phyloP scores from a whole-genome alignment of 2,888 invertebrate species.

The Diaperis boleti region DNA sequence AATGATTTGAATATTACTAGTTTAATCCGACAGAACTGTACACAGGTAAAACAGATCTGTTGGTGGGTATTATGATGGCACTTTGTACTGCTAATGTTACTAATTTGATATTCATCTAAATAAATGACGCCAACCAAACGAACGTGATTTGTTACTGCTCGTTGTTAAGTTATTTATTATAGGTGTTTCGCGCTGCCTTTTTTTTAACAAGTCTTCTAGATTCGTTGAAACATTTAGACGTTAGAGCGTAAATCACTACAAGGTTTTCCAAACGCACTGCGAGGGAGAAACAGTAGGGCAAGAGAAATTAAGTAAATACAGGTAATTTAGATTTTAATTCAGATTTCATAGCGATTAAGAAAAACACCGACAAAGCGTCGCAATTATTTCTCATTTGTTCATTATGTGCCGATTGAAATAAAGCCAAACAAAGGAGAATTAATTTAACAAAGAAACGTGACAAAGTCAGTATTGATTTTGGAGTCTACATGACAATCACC shows the following conservation, averaged over 20 bases:
- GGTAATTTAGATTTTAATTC: slow-evolving; percentile 20
- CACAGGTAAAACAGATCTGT: too few relatives aligned
- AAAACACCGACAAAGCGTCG: background rate
- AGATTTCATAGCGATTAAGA: slow-evolving; percentile 3
- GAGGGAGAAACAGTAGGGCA: slow-evolving; percentile 8
- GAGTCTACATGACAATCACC: slow-evolving; percentile 3
- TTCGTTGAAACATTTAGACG: slow-evolving; percentile 5
- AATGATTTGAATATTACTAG: too few relatives aligned
- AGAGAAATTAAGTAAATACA: slow-evolving; percentile 16
- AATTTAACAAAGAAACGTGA: background rate
- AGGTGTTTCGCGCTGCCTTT: too few relatives aligned
- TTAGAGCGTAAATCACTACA: slow-evolving; percentile 8
- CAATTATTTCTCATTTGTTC: slow-evolving; percentile 6
- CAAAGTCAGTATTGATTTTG: background rate
- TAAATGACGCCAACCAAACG: too few relatives aligned
- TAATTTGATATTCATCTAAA: too few relatives aligned
- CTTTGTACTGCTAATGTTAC: too few relatives aligned
- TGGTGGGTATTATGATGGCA: too few relatives aligned
- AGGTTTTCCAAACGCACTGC: background rate
- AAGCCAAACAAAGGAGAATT: background rate
- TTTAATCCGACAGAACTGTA: too few relatives aligned
- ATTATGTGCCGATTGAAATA: background rate
- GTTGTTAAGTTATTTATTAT: too few relatives aligned
- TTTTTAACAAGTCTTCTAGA: too few relatives aligned
- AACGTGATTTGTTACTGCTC: too few relatives aligned